Evolutionary conservation across 2,113 vertebrate genomes (phyloP), one percentile per base, ranked within the genome.

Genomic region (Callospermophilus lateralis): DNA sequence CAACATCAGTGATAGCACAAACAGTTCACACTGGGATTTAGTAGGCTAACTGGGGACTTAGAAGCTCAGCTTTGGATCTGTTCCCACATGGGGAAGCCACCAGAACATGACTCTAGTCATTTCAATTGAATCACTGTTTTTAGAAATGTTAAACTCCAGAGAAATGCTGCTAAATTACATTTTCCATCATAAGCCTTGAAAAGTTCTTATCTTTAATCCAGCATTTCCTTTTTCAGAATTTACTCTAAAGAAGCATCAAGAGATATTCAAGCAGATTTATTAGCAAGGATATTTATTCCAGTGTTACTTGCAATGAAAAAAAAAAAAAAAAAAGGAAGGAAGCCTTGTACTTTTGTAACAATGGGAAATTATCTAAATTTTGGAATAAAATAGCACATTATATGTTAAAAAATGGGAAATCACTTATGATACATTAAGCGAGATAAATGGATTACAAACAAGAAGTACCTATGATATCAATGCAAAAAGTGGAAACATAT

Each of bases 331-430:
- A 83, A 16, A 20, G 45, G 45, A 51, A 51, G 48, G 55, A 84
- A 92, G 9, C 17, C 68, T 77, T 53, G 4, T 34, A 89, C 78
- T n/a, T 74, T n/a, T 72, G 73, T 13, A 96, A 89, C 22, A 53
- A 24, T 74, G 68, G 45, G 4, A 34, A 48, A 55, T 10, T 77
- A n/a, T 39, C 63, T 93, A 87, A 78, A 63, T 78, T 93, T 93
- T 81, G 48, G 61, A 96, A 68, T 90, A 81, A 2, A 68, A 42
- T 81, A 89, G 16, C 28, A 73, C 37, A 58, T 16, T 77, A 6
- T 89, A 72, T 32, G 53, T 65, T 74, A 96, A 94, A 79, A 76
- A 96, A 78, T 94, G 24, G 68, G n/a, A 96, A 96, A 55, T 12
- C 1, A 65, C n/a, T 88, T 28, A 76, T 55, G 8, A 55, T 48